A percentile compares a stretch with the other conserved stretches of the same genome.
Evolutionary conservation across 2,113 vertebrate species (phyloP).

Genomic region (Zosterops japonicus): DNA sequence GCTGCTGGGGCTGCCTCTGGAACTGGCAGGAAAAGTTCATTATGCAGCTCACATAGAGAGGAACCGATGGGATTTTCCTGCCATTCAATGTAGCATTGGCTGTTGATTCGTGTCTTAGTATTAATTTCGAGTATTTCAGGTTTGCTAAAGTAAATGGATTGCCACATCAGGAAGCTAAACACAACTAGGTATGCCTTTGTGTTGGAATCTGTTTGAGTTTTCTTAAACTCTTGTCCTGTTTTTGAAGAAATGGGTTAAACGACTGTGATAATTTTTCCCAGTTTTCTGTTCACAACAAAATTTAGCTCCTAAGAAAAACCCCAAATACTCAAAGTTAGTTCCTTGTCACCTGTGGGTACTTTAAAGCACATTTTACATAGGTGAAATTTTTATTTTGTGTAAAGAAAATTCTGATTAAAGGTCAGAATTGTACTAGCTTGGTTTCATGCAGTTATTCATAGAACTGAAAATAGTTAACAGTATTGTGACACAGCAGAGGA

Average conservation of each 20-base stretch:
- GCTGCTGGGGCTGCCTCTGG: background rate
- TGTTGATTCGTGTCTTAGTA: background rate
- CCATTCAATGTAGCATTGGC: background rate
- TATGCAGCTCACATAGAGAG: background rate
- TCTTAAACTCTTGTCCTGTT: background rate
- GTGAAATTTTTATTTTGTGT: background rate
- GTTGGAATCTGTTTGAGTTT: background rate
- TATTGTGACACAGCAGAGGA: background rate
- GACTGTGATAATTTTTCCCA: accelerated
- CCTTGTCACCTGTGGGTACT: background rate
- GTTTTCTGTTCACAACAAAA: background rate
- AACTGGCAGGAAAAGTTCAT: background rate
- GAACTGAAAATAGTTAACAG: background rate
- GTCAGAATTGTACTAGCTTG: background rate
- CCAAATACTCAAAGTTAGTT: background rate
- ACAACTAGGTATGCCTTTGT: background rate
- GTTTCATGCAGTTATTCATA: background rate
- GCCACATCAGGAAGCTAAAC: background rate
- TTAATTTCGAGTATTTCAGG: background rate
- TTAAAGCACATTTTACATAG: background rate
- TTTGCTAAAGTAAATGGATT: background rate
- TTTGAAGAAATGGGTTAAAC: background rate
- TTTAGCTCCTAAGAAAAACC: background rate
- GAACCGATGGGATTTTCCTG: background rate
- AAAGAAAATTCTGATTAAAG: background rate